Conservation (phyloP, 2,113 vertebrate genomes). For the Heterocephalus glaber region DNA sequence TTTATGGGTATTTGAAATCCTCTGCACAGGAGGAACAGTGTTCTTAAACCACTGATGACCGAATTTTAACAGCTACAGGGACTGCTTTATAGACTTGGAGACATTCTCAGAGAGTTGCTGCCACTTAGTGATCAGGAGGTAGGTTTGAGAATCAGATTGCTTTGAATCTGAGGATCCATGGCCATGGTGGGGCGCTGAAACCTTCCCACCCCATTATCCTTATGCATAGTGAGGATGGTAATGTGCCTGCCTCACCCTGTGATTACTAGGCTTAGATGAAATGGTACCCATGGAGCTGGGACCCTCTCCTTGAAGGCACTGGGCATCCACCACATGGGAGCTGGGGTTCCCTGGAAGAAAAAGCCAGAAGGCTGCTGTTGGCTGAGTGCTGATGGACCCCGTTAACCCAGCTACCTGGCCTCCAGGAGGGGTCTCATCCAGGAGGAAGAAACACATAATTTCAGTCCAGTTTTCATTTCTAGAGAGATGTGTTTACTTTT, state of each 20-base stretch:
- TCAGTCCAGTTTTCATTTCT: not conserved
- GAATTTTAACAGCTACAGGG: not conserved
- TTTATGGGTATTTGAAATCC: not conserved
- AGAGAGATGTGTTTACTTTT: not conserved
- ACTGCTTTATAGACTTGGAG: too few relatives aligned
- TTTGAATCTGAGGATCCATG: not conserved
- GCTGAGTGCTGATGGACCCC: not conserved
- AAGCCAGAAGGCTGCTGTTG: too few relatives aligned
- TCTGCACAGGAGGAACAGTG: not conserved
- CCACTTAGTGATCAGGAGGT: not conserved
- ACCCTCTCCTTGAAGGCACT: too few relatives aligned
- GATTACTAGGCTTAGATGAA: not conserved
- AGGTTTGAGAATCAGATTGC: not conserved
- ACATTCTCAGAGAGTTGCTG: not conserved
- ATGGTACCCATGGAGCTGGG: accelerated
- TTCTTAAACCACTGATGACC: not conserved
- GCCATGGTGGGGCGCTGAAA: not conserved
- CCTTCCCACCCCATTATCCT: accelerated
- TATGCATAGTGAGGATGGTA: not conserved
- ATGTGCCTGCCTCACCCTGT: not conserved
- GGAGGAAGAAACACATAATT: not conserved
- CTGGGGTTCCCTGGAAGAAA: not conserved
- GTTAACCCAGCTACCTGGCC: not conserved
- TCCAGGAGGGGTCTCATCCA: not conserved
- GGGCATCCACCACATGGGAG: not conserved